Percentiles rank a stretch among this genome's conserved stretches.
Evolutionary conservation across 2,113 vertebrate genomes (phyloP).

Genomic region (Chascanopsetta lugubris): DNA sequence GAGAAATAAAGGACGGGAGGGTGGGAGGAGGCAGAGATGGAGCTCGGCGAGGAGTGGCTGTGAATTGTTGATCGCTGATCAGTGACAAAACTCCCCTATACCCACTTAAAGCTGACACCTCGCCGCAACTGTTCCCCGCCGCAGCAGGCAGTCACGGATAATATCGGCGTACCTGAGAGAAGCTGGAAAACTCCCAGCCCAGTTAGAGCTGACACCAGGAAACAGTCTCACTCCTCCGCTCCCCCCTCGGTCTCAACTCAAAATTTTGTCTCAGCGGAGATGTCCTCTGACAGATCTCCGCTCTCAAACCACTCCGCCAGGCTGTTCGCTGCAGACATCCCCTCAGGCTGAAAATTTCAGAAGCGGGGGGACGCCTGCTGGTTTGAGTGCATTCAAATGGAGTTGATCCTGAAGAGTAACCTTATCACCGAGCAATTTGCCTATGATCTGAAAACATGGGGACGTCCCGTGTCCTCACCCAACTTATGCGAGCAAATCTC

Average conservation of each 20-base stretch:
- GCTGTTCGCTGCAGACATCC: conserved; percentile 69
- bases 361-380: conserved; percentile 58
- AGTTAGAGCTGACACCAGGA: conserved; percentile 78
- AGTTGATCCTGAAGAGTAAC: conserved; percentile 67
- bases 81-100: conserved; percentile 75
- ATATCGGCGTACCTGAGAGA: conserved; percentile 75
- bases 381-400: conserved; percentile 70
- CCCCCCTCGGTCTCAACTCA: conserved; percentile 67
- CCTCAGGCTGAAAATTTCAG: conserved; percentile 69
- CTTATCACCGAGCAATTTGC: conserved; percentile 53
- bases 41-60: conserved; percentile 43
- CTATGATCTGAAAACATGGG: conserved; percentile 55
- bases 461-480: conserved; percentile 27
- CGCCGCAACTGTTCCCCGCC: conserved; percentile 67
- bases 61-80: conserved; percentile 73
- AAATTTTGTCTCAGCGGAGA: conserved; percentile 66
- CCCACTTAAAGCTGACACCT: conserved; percentile 78
- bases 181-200: conserved; percentile 70
- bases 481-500: conserved; percentile 36
- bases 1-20: conserved; percentile 26
- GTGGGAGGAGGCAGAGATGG: conserved; percentile 9
- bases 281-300: conserved; percentile 73
- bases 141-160: conserved; percentile 70
- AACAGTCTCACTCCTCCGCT: conserved; percentile 65
- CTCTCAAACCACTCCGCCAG: conserved; percentile 52